Evolutionary conservation across 1,140 invertebrate species (phyloP).

Genomic region (Stegodyphus mimosarum): DNA sequence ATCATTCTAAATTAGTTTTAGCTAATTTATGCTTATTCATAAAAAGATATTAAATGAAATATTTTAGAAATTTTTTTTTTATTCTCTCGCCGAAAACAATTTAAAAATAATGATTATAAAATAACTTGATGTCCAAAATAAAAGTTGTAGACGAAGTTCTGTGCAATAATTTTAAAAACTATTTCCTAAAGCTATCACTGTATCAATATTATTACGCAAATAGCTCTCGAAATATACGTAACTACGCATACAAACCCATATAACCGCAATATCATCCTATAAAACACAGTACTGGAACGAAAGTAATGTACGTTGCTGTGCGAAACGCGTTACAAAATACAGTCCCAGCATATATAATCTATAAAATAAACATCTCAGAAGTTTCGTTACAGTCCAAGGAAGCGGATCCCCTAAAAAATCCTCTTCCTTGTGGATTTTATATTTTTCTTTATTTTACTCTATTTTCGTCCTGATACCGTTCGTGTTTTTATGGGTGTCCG

Average conservation of each 20-base stretch:
- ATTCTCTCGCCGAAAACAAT: no score
- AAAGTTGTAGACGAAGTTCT: no score
- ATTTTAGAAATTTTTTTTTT: no score
- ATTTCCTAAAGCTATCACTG: no score
- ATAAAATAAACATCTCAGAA: conserved; percentile 50
- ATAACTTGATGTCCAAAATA: no score
- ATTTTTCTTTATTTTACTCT: conserved; percentile 10
- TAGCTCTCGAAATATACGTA: neutral
- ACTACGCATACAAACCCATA: neutral
- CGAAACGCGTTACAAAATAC: conserved; percentile 8
- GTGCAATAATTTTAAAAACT: no score
- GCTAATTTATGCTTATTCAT: no score
- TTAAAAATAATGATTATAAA: no score
- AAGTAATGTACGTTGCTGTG: neutral
- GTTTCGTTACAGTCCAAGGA: conserved; percentile 53
- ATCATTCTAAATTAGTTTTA: no score
- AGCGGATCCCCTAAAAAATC: conserved; percentile 18
- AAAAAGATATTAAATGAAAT: no score
- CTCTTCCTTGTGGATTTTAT: neutral
- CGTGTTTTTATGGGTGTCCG: conserved; percentile 51
- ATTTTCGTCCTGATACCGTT: conserved; percentile 16
- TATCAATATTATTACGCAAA: no score
- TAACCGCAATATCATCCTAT: conserved; percentile 37
- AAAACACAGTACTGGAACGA: conserved; percentile 31
- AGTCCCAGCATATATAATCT: conserved; percentile 8